phyloP scores from a whole-genome alignment of 2,113 vertebrate species.

The Myodes glareolus region DNA sequence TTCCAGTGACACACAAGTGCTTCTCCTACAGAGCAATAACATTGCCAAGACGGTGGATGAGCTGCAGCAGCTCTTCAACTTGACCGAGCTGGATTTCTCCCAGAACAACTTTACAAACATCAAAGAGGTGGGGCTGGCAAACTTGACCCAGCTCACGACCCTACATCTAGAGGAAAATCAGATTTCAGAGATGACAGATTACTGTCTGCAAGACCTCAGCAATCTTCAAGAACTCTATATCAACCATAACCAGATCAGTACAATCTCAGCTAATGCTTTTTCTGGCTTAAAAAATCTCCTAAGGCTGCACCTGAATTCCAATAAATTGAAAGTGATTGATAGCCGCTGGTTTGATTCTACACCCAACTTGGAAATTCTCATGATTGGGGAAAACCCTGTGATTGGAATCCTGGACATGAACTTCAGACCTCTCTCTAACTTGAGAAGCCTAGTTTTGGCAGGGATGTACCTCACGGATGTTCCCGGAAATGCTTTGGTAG shows the following conservation, averaged over 20 bases:
- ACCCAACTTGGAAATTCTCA: constrained; percentile 97
- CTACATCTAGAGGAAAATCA: constrained; percentile 98
- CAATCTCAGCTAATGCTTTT: constrained; percentile 95
- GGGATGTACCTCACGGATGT: constrained; percentile 98
- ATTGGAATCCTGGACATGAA: constrained; percentile 96
- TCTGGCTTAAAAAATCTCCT: constrained; percentile 93
- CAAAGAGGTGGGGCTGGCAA: constrained; percentile 93
- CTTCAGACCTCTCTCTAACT: constrained; percentile 94
- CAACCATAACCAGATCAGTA: constrained; percentile 98
- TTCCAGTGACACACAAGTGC: constrained; percentile 97
- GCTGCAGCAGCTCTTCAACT: constrained; percentile 95
- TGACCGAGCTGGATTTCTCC: constrained; percentile 97
- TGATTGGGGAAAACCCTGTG: constrained; percentile 99
- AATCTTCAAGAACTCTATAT: constrained; percentile 98
- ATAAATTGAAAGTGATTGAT: constrained; percentile 94
- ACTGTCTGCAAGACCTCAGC: constrained; percentile 94
- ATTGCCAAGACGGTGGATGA: constrained; percentile 94
- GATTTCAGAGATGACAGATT: constrained; percentile 95
- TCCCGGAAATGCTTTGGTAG: constrained; percentile 96
- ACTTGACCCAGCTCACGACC: constrained; percentile 96
- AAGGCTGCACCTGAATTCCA: constrained; percentile 97
- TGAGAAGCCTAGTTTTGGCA: constrained; percentile 96
- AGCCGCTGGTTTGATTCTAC: constrained; percentile 98
- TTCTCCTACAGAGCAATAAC: constrained; percentile 98
- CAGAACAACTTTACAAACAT: constrained; percentile 98